Evolutionary conservation across 2,797 vertebrate genomes (phyloP), one percentile per base, ranked within the genome.

Genomic region (Dicrostonyx torquatus): DNA sequence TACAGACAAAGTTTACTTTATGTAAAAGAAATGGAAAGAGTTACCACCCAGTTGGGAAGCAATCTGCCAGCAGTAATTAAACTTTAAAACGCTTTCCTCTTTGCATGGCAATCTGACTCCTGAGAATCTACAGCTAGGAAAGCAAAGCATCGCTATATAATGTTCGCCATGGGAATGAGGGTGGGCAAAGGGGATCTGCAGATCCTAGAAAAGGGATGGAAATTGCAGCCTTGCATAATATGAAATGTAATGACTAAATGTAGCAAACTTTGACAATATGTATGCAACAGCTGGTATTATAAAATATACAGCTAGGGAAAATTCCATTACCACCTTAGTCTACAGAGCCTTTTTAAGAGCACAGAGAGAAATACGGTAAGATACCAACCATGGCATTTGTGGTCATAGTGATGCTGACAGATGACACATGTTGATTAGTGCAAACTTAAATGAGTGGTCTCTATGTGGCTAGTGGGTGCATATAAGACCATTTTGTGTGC

Each of bases 61-160:
- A 87, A 87, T 92, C 58, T 78, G 70, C n/a, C 29, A 90, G 64
- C 14, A 68, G 37, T 45, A 82, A 78, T 91, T 89, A 92, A 75
- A 84, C 5, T 80, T 93, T 83, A 66, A 79, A 50, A 93, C 1
- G 8, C 73, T 87, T 60, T 96, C 79, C 50, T 48, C 55, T 83
- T 75, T 75, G 26, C 18, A n/a, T 87, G 58, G 48, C n/a, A 82
- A 37, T 66, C 26, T 84, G 24, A 78, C 45, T 87, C 91, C 91
- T 78, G 85, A 84, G 55, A 93, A 86, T 31, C 60, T 45, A 53
- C 50, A 94, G 53, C 40, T 14, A 37, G 34, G 31, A 82, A 89
- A 72, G 58, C 70, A 93, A 87, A 87, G 55, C 64, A 5, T 37
- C 15, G 9, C 17, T 40, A 13, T 12, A 3, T 60, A 48, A 68